Evolutionary conservation across 2,113 vertebrate species (phyloP), one percentile per base, ranked within the genome.

Genomic region (Anolis sagrei): DNA sequence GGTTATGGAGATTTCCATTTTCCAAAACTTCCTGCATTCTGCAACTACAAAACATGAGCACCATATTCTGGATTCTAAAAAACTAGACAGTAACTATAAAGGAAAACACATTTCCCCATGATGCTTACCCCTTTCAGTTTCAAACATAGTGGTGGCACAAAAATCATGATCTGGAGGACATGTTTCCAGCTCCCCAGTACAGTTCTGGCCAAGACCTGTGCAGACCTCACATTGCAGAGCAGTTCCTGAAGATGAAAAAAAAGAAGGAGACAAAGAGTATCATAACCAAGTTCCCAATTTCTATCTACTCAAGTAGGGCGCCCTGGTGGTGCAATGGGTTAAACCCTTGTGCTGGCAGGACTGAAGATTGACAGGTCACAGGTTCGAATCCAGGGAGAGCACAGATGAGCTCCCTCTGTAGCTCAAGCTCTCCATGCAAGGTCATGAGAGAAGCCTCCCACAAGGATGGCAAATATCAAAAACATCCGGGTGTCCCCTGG

Each of bases 191-290:
- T 79, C 21, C 44, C 84, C 76, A 18, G 84, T 79, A 51, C 84
- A 85, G 76, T 85, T 85, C 3, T 73, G 51, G 36, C 84, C 76
- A 32, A 79, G 66, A 23, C 49, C 34, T 4, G 29, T 61, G 68
- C 84, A 85, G 10, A 73, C 36, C 79, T 85, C 84, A 79, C 84
- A 85, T 72, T 85, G 49, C 25, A 85, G 66, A 61, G 84, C 51
- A 85, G 66, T 48, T 27, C 84, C 84, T 85, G 19, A 14, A 13
- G 54, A 58, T 58, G 54, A 51, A 61, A 23, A 29, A 64, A 8
- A 66, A 1, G 1, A 66, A 34, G 8, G 72, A 58, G 49, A 32
- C 9, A 54, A 72, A 9, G 36, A 34, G 29, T 66, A n/a, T 29
- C 9, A 14, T 44, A 39, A 11, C n/a, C n/a, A 21, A 16, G 32